These are phyloP conservation scores for Orussus abietinus DNA, from an alignment of 1,140 invertebrate species.

Conservation along the genomic window DNA sequence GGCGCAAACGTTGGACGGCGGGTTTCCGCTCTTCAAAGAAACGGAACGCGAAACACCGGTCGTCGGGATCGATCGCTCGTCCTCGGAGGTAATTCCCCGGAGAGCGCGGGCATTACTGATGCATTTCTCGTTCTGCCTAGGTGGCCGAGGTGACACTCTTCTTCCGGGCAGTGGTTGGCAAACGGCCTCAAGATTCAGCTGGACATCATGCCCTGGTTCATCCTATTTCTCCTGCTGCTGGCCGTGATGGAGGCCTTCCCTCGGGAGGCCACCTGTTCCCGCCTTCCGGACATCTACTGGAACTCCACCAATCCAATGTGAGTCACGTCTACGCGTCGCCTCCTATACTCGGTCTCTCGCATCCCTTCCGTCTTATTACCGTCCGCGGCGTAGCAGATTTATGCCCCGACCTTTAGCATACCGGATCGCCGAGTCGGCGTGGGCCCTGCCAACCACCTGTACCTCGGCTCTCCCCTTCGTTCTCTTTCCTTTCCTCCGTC, in stretches of 20 bases:
- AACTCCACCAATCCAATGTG: slow-evolving; percentile 60
- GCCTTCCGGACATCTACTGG: slow-evolving; percentile 59
- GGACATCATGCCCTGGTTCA: slow-evolving; percentile 55
- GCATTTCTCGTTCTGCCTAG: too few relatives aligned
- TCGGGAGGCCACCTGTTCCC: slow-evolving; percentile 53
- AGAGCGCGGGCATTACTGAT: too few relatives aligned
- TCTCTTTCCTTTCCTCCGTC: too few relatives aligned
- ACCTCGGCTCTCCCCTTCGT: too few relatives aligned
- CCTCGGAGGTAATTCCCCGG: too few relatives aligned
- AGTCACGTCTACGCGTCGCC: slow-evolving; percentile 30
- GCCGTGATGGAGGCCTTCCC: slow-evolving; percentile 56
- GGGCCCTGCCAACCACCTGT: not conserved
- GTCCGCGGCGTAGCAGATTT: not conserved
- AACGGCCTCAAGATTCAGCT: slow-evolving; percentile 50
- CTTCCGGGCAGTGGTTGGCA: slow-evolving; percentile 28
- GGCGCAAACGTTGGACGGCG: too few relatives aligned
- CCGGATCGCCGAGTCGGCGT: not conserved
- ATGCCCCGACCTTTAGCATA: not conserved
- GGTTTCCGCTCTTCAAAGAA: too few relatives aligned
- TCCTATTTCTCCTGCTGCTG: slow-evolving; percentile 54
- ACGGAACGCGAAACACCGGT: too few relatives aligned
- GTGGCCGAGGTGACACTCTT: slow-evolving; percentile 29
- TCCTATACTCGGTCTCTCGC: not conserved
- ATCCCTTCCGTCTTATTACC: not conserved
- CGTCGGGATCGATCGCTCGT: too few relatives aligned